These are phyloP conservation scores for Desoria tigrina DNA, from an alignment of 2,888 invertebrate species.

Conservation along the genomic window DNA sequence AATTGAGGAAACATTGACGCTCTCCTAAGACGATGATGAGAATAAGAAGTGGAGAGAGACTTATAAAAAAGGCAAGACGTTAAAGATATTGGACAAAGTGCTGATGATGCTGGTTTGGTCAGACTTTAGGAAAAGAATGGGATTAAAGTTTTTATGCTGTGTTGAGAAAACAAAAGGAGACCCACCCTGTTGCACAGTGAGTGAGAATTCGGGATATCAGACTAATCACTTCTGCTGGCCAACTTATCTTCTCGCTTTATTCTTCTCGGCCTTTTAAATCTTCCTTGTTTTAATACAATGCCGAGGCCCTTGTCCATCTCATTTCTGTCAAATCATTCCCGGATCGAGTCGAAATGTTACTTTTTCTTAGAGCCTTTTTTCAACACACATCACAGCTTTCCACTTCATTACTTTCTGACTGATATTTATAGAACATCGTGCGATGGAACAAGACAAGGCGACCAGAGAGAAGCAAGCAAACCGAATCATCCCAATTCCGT, in stretches of 20 bases:
- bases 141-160: constrained; percentile 5
- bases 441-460: no score
- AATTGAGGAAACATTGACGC: neutral
- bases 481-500: no score
- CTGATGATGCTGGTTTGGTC: constrained; percentile 15
- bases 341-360: neutral
- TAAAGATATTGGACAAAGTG: constrained; percentile 8
- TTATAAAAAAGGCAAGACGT: neutral
- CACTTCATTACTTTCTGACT: constrained; percentile 9
- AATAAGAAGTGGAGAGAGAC: neutral
- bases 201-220: constrained; percentile 13
- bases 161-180: constrained; percentile 39
- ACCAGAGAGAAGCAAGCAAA: no score
- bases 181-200: constrained; percentile 42
- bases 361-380: constrained; percentile 19
- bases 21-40: neutral
- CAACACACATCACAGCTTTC: constrained; percentile 16
- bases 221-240: constrained; percentile 11
- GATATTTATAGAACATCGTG: neutral
- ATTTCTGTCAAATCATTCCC: constrained; percentile 35
- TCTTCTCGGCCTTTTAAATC: no score
- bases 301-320: constrained; percentile 20
- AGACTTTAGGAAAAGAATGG: neutral
- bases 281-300: no score
- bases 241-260: constrained; percentile 2